These are phyloP conservation scores for Diploscapter pachys DNA, from an alignment of 1,140 invertebrate genomes.

Conservation along the genomic window DNA sequence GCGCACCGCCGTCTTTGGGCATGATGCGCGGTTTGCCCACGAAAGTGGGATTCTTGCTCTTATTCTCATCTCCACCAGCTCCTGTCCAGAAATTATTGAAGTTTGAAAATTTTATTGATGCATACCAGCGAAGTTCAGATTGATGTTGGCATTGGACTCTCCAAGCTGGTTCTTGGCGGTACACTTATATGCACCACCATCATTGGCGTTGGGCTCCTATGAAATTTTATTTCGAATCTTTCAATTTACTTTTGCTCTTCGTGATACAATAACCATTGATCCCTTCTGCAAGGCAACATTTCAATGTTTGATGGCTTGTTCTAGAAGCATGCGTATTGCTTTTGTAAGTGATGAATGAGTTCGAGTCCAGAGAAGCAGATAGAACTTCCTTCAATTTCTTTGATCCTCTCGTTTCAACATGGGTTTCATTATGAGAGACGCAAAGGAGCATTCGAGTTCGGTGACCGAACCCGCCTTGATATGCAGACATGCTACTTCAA, in stretches of 20 bases:
- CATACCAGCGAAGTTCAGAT: constrained; percentile 96
- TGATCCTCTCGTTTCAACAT: no score
- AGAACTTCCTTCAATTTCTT: no score
- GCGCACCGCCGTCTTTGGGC: constrained; percentile 83
- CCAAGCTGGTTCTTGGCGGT: constrained; percentile 96
- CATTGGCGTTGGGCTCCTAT: constrained; percentile 81
- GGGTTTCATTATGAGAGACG: no score
- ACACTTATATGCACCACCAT: constrained; percentile 96
- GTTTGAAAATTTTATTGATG: constrained; percentile 29
- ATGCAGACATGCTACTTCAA: no score
- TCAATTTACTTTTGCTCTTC: not conserved
- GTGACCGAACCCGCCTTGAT: no score
- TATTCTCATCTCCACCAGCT: constrained; percentile 74
- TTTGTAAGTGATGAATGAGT: no score
- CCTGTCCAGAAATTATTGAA: constrained; percentile 42
- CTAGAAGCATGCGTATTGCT: no score
- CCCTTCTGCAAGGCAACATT: no score
- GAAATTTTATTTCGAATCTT: constrained; percentile 25
- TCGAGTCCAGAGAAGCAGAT: no score
- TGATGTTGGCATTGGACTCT: constrained; percentile 99
- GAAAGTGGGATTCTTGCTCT: constrained; percentile 85
- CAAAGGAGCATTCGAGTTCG: no score
- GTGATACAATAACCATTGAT: not conserved
- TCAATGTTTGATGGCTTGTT: no score
- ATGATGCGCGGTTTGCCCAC: constrained; percentile 94